A percentile compares a stretch with the other conserved stretches of the same genome.
These are phyloP conservation scores for Cephus sareptanus DNA, from an alignment of 2,888 invertebrate genomes.

Conservation along the genomic window DNA sequence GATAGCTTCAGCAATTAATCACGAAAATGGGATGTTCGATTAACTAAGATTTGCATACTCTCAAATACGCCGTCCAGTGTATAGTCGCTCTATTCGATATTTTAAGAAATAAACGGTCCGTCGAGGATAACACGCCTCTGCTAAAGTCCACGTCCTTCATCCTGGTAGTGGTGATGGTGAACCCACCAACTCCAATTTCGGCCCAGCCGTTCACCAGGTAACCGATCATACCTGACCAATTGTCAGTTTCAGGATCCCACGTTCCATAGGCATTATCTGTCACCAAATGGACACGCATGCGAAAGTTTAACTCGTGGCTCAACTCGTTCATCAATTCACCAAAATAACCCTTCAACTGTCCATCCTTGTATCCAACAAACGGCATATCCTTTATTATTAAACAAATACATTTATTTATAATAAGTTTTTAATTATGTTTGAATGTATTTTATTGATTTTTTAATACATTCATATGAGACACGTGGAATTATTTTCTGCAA, in stretches of 20 bases:
- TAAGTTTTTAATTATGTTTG: too few species aligned
- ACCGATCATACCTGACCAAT: conserved; percentile 51
- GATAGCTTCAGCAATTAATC: too few species aligned
- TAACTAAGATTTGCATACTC: conserved; percentile 30
- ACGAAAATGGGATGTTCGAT: background rate
- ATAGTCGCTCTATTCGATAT: conserved; percentile 30
- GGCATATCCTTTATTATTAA: background rate
- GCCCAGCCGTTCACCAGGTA: conserved; percentile 32
- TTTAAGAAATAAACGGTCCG: conserved; percentile 42
- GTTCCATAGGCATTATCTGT: conserved; percentile 35
- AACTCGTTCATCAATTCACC: conserved; percentile 43
- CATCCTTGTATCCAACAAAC: conserved; percentile 18
- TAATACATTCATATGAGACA: too few species aligned
- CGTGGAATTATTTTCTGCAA: too few species aligned
- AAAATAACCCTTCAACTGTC: conserved; percentile 35
- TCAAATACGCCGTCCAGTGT: conserved; percentile 50
- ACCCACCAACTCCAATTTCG: conserved; percentile 47
- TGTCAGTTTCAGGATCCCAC: conserved; percentile 24
- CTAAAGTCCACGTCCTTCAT: conserved; percentile 48
- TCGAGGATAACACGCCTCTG: conserved; percentile 41
- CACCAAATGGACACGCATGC: conserved; percentile 15
- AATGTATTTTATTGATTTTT: too few species aligned
- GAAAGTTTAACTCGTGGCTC: conserved; percentile 46
- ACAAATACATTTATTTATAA: too few species aligned
- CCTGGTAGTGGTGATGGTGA: conserved; percentile 42